Evolutionary conservation across 1,140 invertebrate species (phyloP), one percentile per base, ranked within the genome.

Genomic region (Drosophila bifasciata): DNA sequence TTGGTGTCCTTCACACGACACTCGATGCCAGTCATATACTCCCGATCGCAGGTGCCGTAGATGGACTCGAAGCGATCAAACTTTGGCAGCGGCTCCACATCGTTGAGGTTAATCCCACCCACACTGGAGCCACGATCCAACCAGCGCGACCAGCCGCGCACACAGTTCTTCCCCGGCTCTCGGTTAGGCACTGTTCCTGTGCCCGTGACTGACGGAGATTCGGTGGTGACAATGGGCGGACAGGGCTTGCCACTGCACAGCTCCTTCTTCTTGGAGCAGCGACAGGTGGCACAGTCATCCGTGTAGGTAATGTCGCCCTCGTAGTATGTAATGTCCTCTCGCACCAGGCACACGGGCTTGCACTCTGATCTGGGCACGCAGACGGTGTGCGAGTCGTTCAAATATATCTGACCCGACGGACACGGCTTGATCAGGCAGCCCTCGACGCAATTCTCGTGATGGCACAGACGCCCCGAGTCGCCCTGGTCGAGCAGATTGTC

Each of bases 131-230:
- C 69, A 60, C 46, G 91, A 91, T 95, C 96, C 45, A 96, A 92
- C 96, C 96, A 97, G 6, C 92, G 85, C 0, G 94, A 94, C 96
- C 96, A 97, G 0, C 96, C 96, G 92, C 90, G 89, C 95, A 96
- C 49, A 89, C 89, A 5, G 17, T 32, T 15, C 19, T 40, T 53
- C 13, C 36, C 51, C 13, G 4, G 36, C 21, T 53, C 51, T 7
- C 1, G 7, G 5, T 25, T 25, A 1, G 23, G 23, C 23, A 25
- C 53, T 90, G 63, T 25, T 78, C 74, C 19, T 90, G 78, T 5
- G 53, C 56, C 21, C 63, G 0, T 2, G 69, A 68, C 2, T 32
- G 23, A 25, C 5, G 51, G 51, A 39, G 19, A 32, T 53, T 21
- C 19, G 11, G 51, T 39, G 1, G 36, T 52, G 11, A 32, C n/a